Evolutionary conservation across 2,797 vertebrate genomes (phyloP), one percentile per base, ranked within the genome.

Genomic region (Sparus aurata): DNA sequence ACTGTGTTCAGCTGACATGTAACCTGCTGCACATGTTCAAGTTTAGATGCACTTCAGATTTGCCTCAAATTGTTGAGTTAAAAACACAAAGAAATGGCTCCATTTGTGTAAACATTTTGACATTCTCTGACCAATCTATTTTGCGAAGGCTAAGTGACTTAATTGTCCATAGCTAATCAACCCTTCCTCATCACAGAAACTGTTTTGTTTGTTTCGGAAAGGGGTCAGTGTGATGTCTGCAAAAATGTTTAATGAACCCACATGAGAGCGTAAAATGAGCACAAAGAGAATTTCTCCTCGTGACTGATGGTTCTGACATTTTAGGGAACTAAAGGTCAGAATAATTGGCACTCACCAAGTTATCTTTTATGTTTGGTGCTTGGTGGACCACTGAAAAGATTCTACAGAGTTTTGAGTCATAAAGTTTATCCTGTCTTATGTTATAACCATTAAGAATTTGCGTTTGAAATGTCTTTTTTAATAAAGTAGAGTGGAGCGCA

Each of bases 161-260:
- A 64, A 77, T 52, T 41, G 41, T 2, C 59, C 59, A 77, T 50
- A 59, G 64, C 60, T 53, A 73, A 64, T 59, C 38, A 12, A 5
- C 2, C 25, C 18, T 10, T 54, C 20, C 15, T 52, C n/a, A 49
- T 63, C 49, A 41, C 18, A 65, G 43, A 49, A 61, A 2, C 15
- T 30, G 57, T 38, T 72, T 61, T 62, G 6, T 17, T n/a, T 25
- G 49, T 55, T 55, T 65, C 25, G 53, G 10, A 13, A 11, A 20
- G 18, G 18, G 38, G 15, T 43, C 58, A 60, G 18, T 50, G 13
- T 57, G 0, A 47, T 50, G 59, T 63, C 64, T 52, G 15, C 60
- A 60, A 8, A 69, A 4, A 23, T 50, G 30, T 65, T 60, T 20
- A 58, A 16, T 23, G 60, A 75, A 27, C 23, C 7, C 12, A 41